These are phyloP conservation scores for Etheostoma spectabile DNA, from an alignment of 2,113 vertebrate genomes.

Conservation along the genomic window DNA sequence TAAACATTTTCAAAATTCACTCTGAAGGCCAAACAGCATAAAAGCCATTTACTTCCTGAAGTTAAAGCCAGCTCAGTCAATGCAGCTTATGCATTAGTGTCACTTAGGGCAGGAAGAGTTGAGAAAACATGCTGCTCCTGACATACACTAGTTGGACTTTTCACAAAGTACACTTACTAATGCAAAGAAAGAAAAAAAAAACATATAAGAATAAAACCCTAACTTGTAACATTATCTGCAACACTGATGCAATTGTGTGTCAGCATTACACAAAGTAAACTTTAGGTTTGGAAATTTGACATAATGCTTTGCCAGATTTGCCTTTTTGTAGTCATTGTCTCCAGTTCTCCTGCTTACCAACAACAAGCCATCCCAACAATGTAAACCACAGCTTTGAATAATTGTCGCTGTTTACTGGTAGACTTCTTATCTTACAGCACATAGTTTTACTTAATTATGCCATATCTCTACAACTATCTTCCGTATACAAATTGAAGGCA, in stretches of 20 bases:
- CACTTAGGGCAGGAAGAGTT: neutral
- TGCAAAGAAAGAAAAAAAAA: neutral
- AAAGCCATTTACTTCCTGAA: neutral
- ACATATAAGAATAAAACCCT: neutral
- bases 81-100: neutral
- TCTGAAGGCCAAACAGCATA: neutral
- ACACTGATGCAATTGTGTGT: neutral
- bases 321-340: too few species aligned
- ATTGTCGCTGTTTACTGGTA: neutral
- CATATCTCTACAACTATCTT: slow-evolving; percentile 5
- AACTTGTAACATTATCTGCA: neutral
- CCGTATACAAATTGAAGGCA: slow-evolving; percentile 25
- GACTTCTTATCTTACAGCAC: slow-evolving; percentile 1
- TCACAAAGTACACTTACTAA: neutral
- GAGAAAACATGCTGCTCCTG: neutral
- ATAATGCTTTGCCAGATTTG: too few species aligned
- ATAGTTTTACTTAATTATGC: neutral
- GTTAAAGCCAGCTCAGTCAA: too few species aligned
- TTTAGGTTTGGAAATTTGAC: neutral
- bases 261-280: neutral
- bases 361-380: neutral
- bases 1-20: neutral
- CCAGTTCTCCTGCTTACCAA: neutral
- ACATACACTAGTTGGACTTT: neutral
- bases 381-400: slow-evolving; percentile 13